Base-by-base conservation (phyloP, 2,113 vertebrate species). In the Parus major region DNA sequence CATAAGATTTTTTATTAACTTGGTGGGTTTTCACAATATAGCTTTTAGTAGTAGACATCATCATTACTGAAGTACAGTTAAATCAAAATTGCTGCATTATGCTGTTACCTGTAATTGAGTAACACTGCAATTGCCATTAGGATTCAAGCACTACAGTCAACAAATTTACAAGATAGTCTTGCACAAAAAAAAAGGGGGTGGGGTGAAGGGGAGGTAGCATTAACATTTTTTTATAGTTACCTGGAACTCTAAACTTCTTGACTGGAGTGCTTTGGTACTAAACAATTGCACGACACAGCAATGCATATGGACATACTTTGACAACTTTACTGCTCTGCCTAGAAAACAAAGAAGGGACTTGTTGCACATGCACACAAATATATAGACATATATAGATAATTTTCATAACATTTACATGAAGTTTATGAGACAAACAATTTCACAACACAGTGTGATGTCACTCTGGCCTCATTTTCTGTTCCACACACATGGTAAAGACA, bases 171-270 rank as follows among this genome's bases (percentile, higher is more conserved):
- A 47, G 14, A 72, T 3, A 75, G 11, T 70, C 28, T 61, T 68
- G 52, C 12, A 42, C 0, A 0, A 61, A 63, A 9, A 46, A 25
- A 23, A 2, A 4, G 1, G 2, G 3, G 0, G 1, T 5, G 2
- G 36, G 36, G 36, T 39, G 36, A 39, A 39, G 5, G 33, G 4
- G 49, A 24, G 3, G 7, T 31, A 35, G 15, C 10, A 71, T 53
- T 44, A 66, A 41, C 41, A 41, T 60, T 72, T 78, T 19, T 52
- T 22, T 36, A 65, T 8, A 49, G 7, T 77, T 69, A 84, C 15
- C 10, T 70, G 12, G 28, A 78, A 61, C 16, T 82, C 6, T 0
- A 59, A 84, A 41, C 9, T 70, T 69, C 49, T 44, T 79, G 25
- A 31, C 28, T 63, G 29, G 55, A 89, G 19, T 29, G 5, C 7